Evolutionary conservation across 2,888 invertebrate species (phyloP), one percentile per base, ranked within the genome.

Genomic region (Cistogaster globosa): DNA sequence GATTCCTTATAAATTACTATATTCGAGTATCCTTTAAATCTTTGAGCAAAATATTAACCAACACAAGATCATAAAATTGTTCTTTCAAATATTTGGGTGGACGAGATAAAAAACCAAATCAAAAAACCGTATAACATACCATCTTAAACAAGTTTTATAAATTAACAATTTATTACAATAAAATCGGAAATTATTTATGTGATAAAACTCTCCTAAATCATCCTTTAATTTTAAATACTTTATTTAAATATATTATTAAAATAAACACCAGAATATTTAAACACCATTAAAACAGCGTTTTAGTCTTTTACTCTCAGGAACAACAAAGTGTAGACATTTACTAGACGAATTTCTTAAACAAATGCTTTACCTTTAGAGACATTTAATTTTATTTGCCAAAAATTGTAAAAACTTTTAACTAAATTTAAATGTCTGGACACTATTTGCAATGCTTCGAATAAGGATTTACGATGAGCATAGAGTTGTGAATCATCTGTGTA

Each of bases 331-430:
- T 48, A 5, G 5, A 48, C 4, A 14, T 48, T 48, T 48, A 48
- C 14, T 2, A 14, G 48, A 5, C 5, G 16, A 12, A 16, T 48
- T 16, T 48, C 16, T 48, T 16, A 48, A 48, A 48, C 14, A 16
- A 53, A 53, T 18, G 18, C 18, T 20, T 53, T 5, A 53, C 53
- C 18, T 18, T 53, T 53, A 16, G 57, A 26, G 1, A 3, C 57
- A 57, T 57, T 32, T 14, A 57, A 32, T 32, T 32, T 32, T 57
- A 57, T 57, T 57, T 32, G 32, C 57, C 57, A 57, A 57, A 32
- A 32, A 26, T 57, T 16, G 16, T 16, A 57, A 3, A 32, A 57
- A 3, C 16, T 8, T 14, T 22, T 55, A 22, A 55, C 55, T 55
- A 26, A 26, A 26, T 1, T 55, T 48, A 48, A 12, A 48, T 48